Evolutionary conservation across 2,797 vertebrate genomes (phyloP).

Genomic region (Sciaenops ocellatus): DNA sequence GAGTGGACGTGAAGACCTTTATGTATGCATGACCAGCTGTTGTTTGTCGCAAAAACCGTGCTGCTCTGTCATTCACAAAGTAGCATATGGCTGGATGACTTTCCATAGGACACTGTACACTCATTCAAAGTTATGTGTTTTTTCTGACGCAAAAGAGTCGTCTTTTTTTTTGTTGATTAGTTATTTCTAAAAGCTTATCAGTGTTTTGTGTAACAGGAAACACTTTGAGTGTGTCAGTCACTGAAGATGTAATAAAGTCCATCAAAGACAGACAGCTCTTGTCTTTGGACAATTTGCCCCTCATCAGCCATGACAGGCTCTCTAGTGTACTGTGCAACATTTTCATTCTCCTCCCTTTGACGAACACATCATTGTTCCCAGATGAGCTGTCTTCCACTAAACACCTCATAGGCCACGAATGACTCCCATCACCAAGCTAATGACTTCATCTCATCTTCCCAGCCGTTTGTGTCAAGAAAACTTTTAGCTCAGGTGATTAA

Average conservation of each 20-base stretch:
- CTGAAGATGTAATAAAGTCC: slow-evolving; percentile 46
- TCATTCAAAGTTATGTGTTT: slow-evolving; percentile 64
- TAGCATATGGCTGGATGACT: slow-evolving; percentile 81
- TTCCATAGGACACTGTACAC: slow-evolving; percentile 73
- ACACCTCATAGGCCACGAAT: slow-evolving; percentile 63
- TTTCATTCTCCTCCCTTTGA: slow-evolving; percentile 65
- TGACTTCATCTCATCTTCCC: slow-evolving; percentile 61
- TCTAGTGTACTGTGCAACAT: slow-evolving; percentile 48
- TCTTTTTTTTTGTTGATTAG: slow-evolving; percentile 16
- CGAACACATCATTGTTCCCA: slow-evolving; percentile 69
- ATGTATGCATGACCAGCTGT: slow-evolving; percentile 82
- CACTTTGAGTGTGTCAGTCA: slow-evolving; percentile 33
- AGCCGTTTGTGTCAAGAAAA: slow-evolving; percentile 59
- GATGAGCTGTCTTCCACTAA: slow-evolving; percentile 68
- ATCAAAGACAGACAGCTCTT: slow-evolving; percentile 56
- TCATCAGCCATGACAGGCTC: slow-evolving; percentile 64
- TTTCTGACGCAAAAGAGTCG: slow-evolving; percentile 36
- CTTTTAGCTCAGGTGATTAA: slow-evolving; percentile 49
- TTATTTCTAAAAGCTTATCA: slow-evolving; percentile 32
- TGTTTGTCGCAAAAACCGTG: slow-evolving; percentile 77
- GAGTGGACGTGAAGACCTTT: slow-evolving; percentile 67
- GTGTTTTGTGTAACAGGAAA: slow-evolving; percentile 20
- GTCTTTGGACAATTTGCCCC: slow-evolving; percentile 61
- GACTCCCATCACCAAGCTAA: slow-evolving; percentile 64
- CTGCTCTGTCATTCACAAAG: slow-evolving; percentile 65